These are phyloP conservation scores for Toxotes lorentzi DNA, from an alignment of 2,797 vertebrate genomes.

Conservation along the genomic window DNA sequence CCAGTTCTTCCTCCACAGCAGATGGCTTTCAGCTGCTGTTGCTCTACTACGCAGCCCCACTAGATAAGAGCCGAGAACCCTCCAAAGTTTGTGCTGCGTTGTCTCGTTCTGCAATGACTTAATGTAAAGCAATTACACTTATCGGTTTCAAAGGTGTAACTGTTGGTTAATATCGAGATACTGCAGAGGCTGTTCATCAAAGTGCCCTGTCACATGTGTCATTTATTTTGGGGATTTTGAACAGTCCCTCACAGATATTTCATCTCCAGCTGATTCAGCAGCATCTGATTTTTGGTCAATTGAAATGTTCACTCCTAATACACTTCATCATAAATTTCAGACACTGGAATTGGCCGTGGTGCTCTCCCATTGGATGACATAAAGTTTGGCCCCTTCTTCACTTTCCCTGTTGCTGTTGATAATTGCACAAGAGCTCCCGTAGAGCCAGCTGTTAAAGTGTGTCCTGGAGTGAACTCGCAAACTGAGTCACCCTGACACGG, in stretches of 20 bases:
- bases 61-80: constrained; percentile 67
- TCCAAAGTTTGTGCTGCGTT: constrained; percentile 61
- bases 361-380: constrained; percentile 63
- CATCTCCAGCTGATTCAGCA: constrained; percentile 26
- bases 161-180: constrained; percentile 38
- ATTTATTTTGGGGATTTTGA: constrained; percentile 25
- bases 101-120: constrained; percentile 58
- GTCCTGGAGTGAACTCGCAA: constrained; percentile 82
- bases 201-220: not conserved
- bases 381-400: constrained; percentile 62
- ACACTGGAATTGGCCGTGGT: constrained; percentile 39
- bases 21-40: constrained; percentile 85
- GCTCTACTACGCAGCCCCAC: constrained; percentile 59
- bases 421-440: constrained; percentile 81
- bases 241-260: constrained; percentile 27
- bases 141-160: constrained; percentile 46
- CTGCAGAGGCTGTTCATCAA: constrained; percentile 6
- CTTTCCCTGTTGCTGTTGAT: constrained; percentile 74
- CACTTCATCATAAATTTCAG: constrained; percentile 61
- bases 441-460: constrained; percentile 83
- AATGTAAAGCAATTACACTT: constrained; percentile 54
- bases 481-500: constrained; percentile 77
- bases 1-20: constrained; percentile 84
- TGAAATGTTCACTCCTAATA: constrained; percentile 41
- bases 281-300: constrained; percentile 37